Conservation (phyloP, 2,888 invertebrate species). For the Andrena minutula region DNA sequence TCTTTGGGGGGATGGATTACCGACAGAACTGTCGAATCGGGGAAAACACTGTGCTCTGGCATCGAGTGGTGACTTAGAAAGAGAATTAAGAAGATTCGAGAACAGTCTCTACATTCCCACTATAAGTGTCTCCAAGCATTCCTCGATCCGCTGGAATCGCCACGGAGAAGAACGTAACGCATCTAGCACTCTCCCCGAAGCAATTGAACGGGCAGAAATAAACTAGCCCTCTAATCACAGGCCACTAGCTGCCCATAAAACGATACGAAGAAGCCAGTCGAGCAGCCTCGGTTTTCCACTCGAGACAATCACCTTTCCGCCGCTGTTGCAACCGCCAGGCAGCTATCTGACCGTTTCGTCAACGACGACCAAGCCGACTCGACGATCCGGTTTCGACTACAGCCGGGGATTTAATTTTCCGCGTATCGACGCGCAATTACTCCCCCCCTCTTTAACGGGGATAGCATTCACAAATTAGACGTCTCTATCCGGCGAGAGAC, state of each 20-base stretch:
- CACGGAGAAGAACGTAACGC: not conserved
- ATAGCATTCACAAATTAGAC: slow-evolving; percentile 58
- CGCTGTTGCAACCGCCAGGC: not conserved
- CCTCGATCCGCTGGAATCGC: no score
- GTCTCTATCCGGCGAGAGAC: slow-evolving; percentile 47
- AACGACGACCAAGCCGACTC: not conserved
- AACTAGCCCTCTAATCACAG: slow-evolving; percentile 2
- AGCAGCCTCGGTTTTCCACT: slow-evolving; percentile 11
- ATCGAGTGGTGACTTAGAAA: not conserved
- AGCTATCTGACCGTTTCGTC: slow-evolving; percentile 2
- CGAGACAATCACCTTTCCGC: not conserved
- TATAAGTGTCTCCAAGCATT: no score
- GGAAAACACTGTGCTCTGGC: not conserved
- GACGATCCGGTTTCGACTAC: slow-evolving; percentile 22
- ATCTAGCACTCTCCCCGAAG: not conserved
- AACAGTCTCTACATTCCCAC: no score
- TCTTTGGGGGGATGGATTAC: not conserved
- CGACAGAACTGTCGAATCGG: not conserved
- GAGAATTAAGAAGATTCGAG: no score
- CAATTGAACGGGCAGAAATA: slow-evolving; percentile 1
- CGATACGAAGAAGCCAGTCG: slow-evolving; percentile 11
- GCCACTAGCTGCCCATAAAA: slow-evolving; percentile 13
- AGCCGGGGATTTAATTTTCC: slow-evolving; percentile 29
- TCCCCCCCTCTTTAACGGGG: not conserved
- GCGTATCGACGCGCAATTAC: slow-evolving; percentile 32